phyloP scores from a whole-genome alignment of 2,797 vertebrate genomes.

The Brachyrhaphis roseni region DNA sequence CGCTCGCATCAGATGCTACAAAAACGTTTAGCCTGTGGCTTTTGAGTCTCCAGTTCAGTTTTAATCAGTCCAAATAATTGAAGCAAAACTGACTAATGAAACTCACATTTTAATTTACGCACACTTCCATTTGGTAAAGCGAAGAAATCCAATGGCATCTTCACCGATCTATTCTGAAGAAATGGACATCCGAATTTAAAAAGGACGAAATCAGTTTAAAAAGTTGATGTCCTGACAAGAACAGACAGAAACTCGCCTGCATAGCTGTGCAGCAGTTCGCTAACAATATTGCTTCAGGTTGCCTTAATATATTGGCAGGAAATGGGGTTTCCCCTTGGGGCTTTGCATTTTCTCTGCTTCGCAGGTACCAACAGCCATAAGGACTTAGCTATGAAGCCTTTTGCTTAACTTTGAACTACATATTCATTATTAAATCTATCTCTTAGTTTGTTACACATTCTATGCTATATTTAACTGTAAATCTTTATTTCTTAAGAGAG shows the following conservation, averaged over 20 bases:
- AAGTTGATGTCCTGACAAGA: constrained; percentile 44
- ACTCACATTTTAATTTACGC: not conserved
- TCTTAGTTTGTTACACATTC: not conserved
- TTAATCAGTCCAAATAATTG: not conserved
- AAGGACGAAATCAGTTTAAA: constrained; percentile 29
- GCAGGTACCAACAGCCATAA: not conserved
- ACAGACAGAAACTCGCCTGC: constrained; percentile 21
- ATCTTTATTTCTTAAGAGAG: not conserved
- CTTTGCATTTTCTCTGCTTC: constrained; percentile 18
- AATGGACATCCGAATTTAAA: not conserved
- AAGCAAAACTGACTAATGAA: not conserved
- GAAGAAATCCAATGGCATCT: not conserved
- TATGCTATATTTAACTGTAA: not conserved
- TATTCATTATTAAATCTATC: constrained; percentile 1
- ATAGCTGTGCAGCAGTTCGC: constrained; percentile 12
- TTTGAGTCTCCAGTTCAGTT: not conserved
- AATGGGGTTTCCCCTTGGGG: constrained; percentile 16
- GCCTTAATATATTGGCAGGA: constrained; percentile 28
- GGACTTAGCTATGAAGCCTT: not conserved
- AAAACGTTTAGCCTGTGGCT: not conserved
- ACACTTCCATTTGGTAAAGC: not conserved
- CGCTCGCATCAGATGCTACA: not conserved
- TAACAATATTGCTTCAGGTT: constrained; percentile 21
- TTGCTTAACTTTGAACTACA: not conserved
- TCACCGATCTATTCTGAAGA: not conserved